phyloP scores from a whole-genome alignment of 2,113 vertebrate species.

The Syngnathus scovelli region DNA sequence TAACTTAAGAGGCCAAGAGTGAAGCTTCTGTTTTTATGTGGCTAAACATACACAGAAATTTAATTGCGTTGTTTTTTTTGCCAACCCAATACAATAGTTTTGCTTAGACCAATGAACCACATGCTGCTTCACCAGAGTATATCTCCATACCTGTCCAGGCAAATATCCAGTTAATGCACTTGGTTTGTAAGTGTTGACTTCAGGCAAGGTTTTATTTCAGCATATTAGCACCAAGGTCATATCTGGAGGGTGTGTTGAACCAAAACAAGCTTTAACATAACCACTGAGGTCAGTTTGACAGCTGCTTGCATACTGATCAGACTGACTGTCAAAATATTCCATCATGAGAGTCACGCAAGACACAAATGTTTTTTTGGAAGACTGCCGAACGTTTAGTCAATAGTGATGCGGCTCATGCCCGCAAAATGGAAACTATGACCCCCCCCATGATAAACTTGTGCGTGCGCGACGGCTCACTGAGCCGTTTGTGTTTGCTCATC shows the following conservation, averaged over 20 bases:
- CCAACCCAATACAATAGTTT: neutral
- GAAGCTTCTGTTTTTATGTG: neutral
- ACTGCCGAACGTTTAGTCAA: neutral
- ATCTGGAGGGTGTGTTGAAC: neutral
- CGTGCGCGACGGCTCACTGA: neutral
- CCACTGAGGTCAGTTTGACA: neutral
- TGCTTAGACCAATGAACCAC: neutral
- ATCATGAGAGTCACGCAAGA: neutral
- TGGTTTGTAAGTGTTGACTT: neutral
- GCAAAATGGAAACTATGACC: neutral
- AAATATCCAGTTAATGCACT: neutral
- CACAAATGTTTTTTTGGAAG: neutral
- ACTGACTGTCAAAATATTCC: neutral
- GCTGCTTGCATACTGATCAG: neutral
- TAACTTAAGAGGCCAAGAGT: neutral
- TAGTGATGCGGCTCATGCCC: slow-evolving; percentile 4
- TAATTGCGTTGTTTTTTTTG: neutral
- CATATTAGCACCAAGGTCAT: neutral
- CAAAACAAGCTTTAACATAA: neutral
- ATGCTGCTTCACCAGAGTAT: too few relatives aligned
- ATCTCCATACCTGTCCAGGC: neutral
- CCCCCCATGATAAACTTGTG: neutral
- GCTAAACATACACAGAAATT: neutral
- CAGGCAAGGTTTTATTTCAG: neutral
- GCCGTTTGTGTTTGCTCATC: slow-evolving; percentile 41